A percentile compares a stretch with the other conserved stretches of the same genome.
phyloP scores from a whole-genome alignment of 1,140 invertebrate genomes.

The Heliconius himera region DNA sequence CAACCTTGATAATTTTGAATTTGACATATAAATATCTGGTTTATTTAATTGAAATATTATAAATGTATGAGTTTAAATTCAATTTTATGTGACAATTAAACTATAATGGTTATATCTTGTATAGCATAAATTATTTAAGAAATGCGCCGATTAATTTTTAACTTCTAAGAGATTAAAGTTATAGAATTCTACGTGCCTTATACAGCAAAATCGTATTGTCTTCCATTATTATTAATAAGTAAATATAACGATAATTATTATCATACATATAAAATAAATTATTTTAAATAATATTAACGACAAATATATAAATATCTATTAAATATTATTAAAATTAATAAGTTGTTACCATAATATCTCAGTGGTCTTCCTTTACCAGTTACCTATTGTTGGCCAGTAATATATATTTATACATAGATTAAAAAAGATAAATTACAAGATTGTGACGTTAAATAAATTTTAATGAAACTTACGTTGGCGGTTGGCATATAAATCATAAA shows the following conservation, averaged over 20 bases:
- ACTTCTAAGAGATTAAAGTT: slow-evolving; percentile 19
- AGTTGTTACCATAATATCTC: slow-evolving; percentile 53
- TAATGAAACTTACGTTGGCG: not conserved
- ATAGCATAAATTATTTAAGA: not conserved
- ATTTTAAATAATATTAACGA: slow-evolving; percentile 11
- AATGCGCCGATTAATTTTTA: not conserved
- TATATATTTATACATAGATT: slow-evolving; percentile 10
- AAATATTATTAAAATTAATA: slow-evolving; percentile 14
- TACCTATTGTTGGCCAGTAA: slow-evolving; percentile 56
- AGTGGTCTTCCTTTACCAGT: slow-evolving; percentile 62
- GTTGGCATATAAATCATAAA: not conserved
- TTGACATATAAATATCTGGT: not conserved
- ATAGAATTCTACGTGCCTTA: slow-evolving; percentile 69
- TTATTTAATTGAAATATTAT: not conserved
- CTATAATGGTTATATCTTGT: not conserved
- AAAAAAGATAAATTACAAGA: not conserved
- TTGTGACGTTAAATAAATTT: not conserved
- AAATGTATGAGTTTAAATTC: not conserved
- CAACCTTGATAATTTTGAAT: not conserved
- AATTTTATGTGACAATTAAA: not conserved
- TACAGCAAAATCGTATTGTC: slow-evolving; percentile 69
- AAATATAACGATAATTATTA: not conserved
- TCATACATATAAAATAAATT: not conserved
- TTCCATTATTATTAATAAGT: slow-evolving; percentile 19
- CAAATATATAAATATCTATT: not conserved